phyloP scores from a whole-genome alignment of 2,113 vertebrate genomes.

The Brachionichthys hirsutus region DNA sequence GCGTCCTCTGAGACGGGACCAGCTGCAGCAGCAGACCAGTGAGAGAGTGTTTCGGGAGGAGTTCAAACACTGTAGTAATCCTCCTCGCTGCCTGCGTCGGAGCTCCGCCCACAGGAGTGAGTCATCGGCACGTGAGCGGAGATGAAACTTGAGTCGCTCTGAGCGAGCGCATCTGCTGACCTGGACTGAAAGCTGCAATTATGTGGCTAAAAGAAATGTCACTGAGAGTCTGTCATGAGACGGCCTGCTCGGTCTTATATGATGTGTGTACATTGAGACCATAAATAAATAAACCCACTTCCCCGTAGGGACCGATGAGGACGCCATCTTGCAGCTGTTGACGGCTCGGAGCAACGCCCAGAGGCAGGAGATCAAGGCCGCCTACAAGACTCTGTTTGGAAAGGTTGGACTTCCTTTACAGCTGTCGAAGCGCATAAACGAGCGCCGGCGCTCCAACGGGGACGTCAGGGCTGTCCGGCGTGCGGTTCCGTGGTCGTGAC shows the following conservation, averaged over 20 bases:
- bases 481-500: neutral
- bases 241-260: neutral
- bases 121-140: conserved; percentile 29
- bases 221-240: neutral
- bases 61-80: conserved; percentile 19
- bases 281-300: conserved; percentile 23
- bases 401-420: conserved; percentile 77
- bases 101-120: conserved; percentile 32
- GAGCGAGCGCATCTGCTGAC: conserved; percentile 19
- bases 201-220: conserved; percentile 18
- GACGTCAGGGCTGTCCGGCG: neutral
- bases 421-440: neutral
- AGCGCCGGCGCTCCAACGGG: neutral
- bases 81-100: neutral
- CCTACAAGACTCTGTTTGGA: conserved; percentile 91
- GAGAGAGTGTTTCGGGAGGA: neutral
- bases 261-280: neutral
- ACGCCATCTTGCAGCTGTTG: conserved; percentile 84
- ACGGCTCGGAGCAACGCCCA: conserved; percentile 86
- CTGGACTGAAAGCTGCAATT: conserved; percentile 23
- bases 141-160: conserved; percentile 33
- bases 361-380: conserved; percentile 84
- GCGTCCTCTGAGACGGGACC: conserved; percentile 12
- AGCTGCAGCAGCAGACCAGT: conserved; percentile 1
- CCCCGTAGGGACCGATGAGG: conserved; percentile 90